phyloP scores from a whole-genome alignment of 2,888 invertebrate species.

The Dendrolimus houi region DNA sequence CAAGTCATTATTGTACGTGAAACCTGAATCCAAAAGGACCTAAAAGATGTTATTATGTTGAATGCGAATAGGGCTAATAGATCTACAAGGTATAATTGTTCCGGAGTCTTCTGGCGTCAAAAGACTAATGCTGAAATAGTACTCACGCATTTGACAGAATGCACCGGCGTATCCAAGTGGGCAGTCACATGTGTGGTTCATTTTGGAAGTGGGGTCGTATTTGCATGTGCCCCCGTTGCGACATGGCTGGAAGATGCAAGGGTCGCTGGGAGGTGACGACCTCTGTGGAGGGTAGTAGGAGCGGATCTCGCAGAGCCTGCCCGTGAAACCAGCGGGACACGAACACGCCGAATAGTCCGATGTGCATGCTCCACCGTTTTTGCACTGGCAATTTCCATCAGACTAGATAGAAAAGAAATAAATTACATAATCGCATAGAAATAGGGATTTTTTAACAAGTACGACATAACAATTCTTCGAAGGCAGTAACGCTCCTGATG shows the following conservation, averaged over 20 bases:
- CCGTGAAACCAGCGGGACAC: slow-evolving; percentile 64
- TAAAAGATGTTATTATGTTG: no score
- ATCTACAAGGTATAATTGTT: no score
- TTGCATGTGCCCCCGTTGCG: slow-evolving; percentile 87
- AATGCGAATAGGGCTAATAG: no score
- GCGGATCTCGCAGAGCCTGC: slow-evolving; percentile 53
- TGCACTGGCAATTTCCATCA: slow-evolving; percentile 75
- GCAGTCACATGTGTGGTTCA: slow-evolving; percentile 86
- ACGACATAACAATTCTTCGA: no score
- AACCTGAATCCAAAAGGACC: no score
- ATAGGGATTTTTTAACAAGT: no score
- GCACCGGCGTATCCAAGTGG: slow-evolving; percentile 85
- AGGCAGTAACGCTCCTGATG: no score
- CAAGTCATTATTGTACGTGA: no score
- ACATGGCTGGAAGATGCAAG: slow-evolving; percentile 81
- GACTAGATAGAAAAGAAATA: slow-evolving; percentile 13
- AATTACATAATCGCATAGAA: no score
- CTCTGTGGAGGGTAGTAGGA: slow-evolving; percentile 29
- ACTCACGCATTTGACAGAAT: slow-evolving; percentile 86
- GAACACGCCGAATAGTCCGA: slow-evolving; percentile 69
- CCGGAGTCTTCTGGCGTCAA: no score
- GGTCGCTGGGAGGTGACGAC: slow-evolving; percentile 50
- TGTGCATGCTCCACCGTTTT: slow-evolving; percentile 80
- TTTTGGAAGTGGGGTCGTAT: slow-evolving; percentile 42
- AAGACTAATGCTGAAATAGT: not conserved